Conservation (phyloP, 2,888 invertebrate genomes). For the Ochropacha duplaris region DNA sequence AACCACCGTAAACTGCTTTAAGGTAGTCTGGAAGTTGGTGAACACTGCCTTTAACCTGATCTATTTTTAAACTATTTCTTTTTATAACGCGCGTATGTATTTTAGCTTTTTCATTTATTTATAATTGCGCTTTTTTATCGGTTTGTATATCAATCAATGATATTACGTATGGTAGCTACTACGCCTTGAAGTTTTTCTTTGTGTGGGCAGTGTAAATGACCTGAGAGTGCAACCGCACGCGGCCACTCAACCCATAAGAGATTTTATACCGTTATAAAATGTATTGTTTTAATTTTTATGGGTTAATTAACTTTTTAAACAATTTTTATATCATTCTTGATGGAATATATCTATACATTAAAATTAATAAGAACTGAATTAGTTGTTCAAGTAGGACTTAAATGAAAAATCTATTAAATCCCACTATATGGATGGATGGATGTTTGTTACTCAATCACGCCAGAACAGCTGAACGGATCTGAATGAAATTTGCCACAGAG, state of each 20-base stretch:
- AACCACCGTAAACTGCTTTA: background rate
- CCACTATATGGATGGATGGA: no score
- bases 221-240: conserved; percentile 29
- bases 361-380: no score
- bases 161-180: conserved; percentile 26
- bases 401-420: no score
- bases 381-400: no score
- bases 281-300: conserved; percentile 34
- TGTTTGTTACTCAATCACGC: no score
- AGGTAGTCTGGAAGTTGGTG: background rate
- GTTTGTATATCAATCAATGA: conserved; percentile 26
- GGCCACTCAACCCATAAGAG: conserved; percentile 50
- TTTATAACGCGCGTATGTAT: conserved; percentile 18
- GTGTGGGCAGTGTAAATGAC: conserved; percentile 57
- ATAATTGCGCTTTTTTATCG: conserved; percentile 12
- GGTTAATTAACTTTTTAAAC: background rate
- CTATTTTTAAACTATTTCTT: conserved; percentile 49
- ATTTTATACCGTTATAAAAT: conserved; percentile 51
- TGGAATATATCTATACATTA: no score
- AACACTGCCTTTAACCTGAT: conserved; percentile 30
- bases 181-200: conserved; percentile 40
- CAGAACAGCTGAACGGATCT: no score
- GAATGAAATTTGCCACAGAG: no score
- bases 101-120: conserved; percentile 27
- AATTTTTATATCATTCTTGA: no score